Conservation (phyloP, 2,113 vertebrate genomes). For the Panthera uncia region DNA sequence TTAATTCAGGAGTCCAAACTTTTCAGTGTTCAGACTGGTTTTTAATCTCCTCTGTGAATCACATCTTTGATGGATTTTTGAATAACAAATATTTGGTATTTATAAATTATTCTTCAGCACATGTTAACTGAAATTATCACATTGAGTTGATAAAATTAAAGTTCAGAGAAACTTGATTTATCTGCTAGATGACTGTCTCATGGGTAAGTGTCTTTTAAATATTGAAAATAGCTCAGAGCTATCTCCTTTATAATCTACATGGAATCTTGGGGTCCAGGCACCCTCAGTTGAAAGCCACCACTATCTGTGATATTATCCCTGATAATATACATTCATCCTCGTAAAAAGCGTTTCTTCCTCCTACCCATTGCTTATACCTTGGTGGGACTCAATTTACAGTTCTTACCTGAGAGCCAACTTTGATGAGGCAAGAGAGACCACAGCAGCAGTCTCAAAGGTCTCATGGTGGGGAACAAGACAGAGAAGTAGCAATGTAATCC, state of each 20-base stretch:
- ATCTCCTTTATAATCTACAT: background rate
- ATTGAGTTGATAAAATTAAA: conserved; percentile 57
- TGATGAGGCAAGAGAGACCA: background rate
- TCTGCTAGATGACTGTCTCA: background rate
- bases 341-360: background rate
- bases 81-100: conserved; percentile 73
- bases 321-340: background rate
- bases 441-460: background rate
- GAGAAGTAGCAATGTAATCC: background rate
- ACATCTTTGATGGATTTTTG: conserved; percentile 49
- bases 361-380: background rate
- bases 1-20: background rate
- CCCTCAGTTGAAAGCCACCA: background rate
- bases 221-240: conserved; percentile 25
- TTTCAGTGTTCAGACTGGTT: conserved; percentile 31
- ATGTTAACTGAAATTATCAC: conserved; percentile 63
- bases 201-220: conserved; percentile 34
- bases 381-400: background rate
- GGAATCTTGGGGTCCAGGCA: background rate
- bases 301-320: background rate
- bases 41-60: conserved; percentile 30
- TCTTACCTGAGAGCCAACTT: background rate
- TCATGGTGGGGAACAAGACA: background rate
- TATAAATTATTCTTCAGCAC: conserved; percentile 73
- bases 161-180: conserved; percentile 54